These are phyloP conservation scores for Cantharis flavilabris DNA, from an alignment of 2,888 invertebrate species.

Conservation along the genomic window DNA sequence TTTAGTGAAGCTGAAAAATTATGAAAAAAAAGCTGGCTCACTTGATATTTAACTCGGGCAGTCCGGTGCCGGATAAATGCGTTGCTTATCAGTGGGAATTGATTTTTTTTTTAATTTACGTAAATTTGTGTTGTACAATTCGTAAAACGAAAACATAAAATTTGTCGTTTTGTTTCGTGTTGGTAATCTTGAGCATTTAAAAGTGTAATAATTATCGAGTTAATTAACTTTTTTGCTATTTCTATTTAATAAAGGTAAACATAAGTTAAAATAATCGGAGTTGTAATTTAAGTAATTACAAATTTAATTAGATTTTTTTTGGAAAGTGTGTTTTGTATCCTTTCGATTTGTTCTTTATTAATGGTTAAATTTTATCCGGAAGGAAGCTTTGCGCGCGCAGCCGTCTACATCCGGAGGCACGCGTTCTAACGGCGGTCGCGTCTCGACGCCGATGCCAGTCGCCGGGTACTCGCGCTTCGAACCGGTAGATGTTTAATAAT, in stretches of 20 bases:
- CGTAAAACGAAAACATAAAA: not conserved
- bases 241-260: not conserved
- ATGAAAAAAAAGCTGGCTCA: no score
- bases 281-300: not conserved
- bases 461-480: conserved; percentile 46
- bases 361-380: conserved; percentile 45
- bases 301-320: not conserved
- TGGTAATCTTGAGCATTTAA: not conserved
- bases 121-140: not conserved
- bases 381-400: conserved; percentile 64
- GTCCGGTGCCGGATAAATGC: not conserved
- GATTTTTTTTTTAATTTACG: not conserved
- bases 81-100: not conserved
- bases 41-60: no score
- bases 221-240: not conserved
- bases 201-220: not conserved
- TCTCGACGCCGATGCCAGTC: conserved; percentile 52
- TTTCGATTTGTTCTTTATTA: conserved; percentile 11
- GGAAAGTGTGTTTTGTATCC: not conserved
- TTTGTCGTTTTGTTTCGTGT: not conserved
- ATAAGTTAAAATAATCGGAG: not conserved
- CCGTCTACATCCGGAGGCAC: conserved; percentile 52
- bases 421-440: conserved; percentile 54
- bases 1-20: no score
- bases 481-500: conserved; percentile 44